Conservation (phyloP, 2,113 vertebrate genomes). For the Mus spicilegus region DNA sequence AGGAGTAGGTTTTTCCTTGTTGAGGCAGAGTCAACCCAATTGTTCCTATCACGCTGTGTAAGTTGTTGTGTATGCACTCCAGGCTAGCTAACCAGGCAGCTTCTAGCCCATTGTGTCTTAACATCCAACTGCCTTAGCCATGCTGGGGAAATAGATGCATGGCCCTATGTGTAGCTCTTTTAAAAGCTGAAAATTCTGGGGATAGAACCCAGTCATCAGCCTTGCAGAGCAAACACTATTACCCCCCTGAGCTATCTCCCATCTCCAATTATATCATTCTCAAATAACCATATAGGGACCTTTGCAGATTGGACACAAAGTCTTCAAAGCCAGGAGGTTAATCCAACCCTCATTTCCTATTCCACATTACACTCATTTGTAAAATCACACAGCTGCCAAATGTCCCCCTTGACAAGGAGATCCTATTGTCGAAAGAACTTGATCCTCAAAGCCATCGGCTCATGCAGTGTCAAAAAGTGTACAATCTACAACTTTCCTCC, state of each 20-base stretch:
- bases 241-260: background rate
- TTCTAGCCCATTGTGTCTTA: background rate
- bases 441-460: background rate
- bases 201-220: background rate
- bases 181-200: background rate
- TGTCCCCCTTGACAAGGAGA: background rate
- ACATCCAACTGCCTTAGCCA: background rate
- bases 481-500: background rate
- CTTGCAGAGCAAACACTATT: background rate
- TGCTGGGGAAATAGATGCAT: background rate
- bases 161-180: no score
- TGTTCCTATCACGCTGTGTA: no score
- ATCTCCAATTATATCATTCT: background rate
- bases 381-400: background rate
- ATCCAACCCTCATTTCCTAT: background rate
- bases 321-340: background rate
- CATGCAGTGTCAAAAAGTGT: background rate
- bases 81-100: background rate
- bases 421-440: background rate
- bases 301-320: background rate
- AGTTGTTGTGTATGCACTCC: background rate
- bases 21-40: background rate
- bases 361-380: background rate
- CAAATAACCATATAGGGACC: background rate
- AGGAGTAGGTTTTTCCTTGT: background rate